Percentiles rank a stretch among this genome's conserved stretches.
phyloP scores from a whole-genome alignment of 2,797 vertebrate species.

The Huso huso region DNA sequence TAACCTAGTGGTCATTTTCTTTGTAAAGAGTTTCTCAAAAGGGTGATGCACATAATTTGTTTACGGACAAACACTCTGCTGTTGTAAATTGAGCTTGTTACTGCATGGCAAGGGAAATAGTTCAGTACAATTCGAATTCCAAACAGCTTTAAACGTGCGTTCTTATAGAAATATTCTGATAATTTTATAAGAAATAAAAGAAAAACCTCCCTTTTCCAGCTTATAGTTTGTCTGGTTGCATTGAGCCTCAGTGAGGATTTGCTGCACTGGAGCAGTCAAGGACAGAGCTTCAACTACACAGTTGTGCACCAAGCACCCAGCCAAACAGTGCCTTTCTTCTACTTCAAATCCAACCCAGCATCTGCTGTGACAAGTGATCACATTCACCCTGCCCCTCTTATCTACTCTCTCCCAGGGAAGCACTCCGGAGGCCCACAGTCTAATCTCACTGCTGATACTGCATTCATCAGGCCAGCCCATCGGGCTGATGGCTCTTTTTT shows the following conservation, averaged over 20 bases:
- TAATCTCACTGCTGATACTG: constrained; percentile 49
- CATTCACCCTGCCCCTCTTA: constrained; percentile 77
- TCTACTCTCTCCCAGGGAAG: constrained; percentile 63
- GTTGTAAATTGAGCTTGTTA: too few species aligned
- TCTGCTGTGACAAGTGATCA: constrained; percentile 72
- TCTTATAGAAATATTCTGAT: too few species aligned
- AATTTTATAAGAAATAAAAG: too few species aligned
- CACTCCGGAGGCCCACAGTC: constrained; percentile 48
- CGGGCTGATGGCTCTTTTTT: constrained; percentile 36
- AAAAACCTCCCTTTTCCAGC: too few species aligned
- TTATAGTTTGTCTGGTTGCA: too few species aligned
- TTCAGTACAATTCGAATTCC: too few species aligned
- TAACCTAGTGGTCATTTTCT: too few species aligned
- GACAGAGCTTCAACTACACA: constrained; percentile 11
- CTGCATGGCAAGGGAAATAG: too few species aligned
- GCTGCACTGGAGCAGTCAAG: constrained; percentile 5
- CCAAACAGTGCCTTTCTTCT: constrained; percentile 15
- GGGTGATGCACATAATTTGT: too few species aligned
- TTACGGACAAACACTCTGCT: too few species aligned
- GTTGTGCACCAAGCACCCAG: background rate
- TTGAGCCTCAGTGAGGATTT: background rate
- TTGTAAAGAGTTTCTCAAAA: too few species aligned
- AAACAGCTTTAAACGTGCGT: too few species aligned
- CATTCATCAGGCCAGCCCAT: constrained; percentile 38
- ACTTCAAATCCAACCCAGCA: constrained; percentile 60